Base-by-base conservation (phyloP, 2,113 vertebrate species). In the Notarius quadriscutis region DNA sequence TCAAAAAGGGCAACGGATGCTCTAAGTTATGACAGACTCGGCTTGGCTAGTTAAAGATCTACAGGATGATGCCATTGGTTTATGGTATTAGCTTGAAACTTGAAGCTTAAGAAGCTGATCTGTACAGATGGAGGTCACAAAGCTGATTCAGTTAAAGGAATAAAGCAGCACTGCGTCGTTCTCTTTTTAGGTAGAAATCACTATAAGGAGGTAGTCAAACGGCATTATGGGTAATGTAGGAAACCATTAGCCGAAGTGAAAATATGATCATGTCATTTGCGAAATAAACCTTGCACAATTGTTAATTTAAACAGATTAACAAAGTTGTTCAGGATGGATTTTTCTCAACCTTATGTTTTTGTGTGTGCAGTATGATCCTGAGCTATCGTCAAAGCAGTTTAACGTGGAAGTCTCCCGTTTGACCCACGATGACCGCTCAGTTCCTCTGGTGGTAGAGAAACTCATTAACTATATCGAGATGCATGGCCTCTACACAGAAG, bases 401-500 rank as follows among this genome's bases (percentile, higher is more conserved):
- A 97, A 97, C 0, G 97, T 99, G 87, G 98, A 99, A 81, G 95
- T 99, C 67, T 97, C 97, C 20, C 97, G 97, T 74, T 93, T 99
- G 92, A 99, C 97, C 86, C 98, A 93, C 0, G 97, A 99, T 58
- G 98, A 99, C 89, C 94, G 97, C 81, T 95, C 97, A 0, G 98
- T 99, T 92, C 98, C 98, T 0, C 91, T 97, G 88, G 96, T 99
- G 58, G 97, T 98, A 84, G 98, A 99, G 93, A 99, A 99, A 88
- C 97, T 99, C 25, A 98, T 98, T 91, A 99, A 97, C 94, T 99
- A 99, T 92, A 99, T 99, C 0, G 98, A 99, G 92, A 99, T 99
- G 97, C 98, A 99, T 0, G 98, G 98, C 86, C 94, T 99, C 9
- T 99, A 99, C 94, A 99, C 97, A 0, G 98, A 99, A 87, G 98